Evolutionary conservation across 2,113 vertebrate species (phyloP).

Genomic region (Oreochromis tanganicae): DNA sequence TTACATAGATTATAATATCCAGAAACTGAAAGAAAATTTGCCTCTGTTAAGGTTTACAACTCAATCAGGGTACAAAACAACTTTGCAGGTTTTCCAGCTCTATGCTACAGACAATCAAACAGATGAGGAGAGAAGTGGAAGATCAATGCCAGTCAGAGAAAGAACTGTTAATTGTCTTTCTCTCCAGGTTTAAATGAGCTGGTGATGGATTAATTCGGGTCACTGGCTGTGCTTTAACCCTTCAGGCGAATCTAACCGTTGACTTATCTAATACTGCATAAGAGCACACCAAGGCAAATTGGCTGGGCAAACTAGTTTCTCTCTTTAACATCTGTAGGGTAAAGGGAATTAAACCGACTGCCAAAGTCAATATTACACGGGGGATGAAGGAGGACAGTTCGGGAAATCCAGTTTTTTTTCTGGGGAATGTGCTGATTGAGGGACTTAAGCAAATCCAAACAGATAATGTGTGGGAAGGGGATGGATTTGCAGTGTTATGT

Average conservation of each 20-base stretch:
- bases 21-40: not conserved
- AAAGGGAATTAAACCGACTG: not conserved
- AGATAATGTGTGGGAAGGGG: not conserved
- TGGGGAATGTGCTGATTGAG: not conserved
- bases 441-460: slow-evolving; percentile 18
- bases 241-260: not conserved
- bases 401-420: slow-evolving; percentile 7
- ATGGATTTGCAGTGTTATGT: slow-evolving; percentile 26
- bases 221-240: not conserved
- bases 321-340: not conserved
- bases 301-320: not conserved
- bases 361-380: slow-evolving; percentile 27
- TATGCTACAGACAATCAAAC: not conserved
- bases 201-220: slow-evolving; percentile 12
- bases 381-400: slow-evolving; percentile 5
- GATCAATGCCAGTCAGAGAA: slow-evolving; percentile 33
- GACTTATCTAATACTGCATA: not conserved
- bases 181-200: slow-evolving; percentile 16
- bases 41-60: not conserved
- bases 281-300: not conserved
- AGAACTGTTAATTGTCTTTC: slow-evolving; percentile 20
- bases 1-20: not conserved
- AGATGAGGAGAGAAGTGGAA: not conserved
- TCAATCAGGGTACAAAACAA: not conserved
- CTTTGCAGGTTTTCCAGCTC: not conserved